Evolutionary conservation across 2,113 vertebrate genomes (phyloP), one percentile per base, ranked within the genome.

Genomic region (Dicrurus megarhynchus): DNA sequence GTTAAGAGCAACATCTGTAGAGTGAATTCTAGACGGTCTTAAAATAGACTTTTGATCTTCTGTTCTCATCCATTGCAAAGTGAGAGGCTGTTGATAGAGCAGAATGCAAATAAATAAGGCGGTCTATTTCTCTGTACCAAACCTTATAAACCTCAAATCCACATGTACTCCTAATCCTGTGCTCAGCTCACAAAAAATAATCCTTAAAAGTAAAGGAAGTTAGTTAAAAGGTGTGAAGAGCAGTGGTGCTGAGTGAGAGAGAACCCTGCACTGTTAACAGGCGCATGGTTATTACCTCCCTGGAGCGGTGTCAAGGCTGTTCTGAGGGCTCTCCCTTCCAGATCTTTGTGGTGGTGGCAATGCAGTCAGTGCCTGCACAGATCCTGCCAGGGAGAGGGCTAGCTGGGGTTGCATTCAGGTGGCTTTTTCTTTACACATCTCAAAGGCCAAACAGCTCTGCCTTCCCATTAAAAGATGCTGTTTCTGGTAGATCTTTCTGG

Each of bases 31-130:
- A 95, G 59, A 71, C 47, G 9, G 52, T 60, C 57, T 89, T 67
- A 87, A 87, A 93, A 71, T 28, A 87, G 87, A 42, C 19, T 94
- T 88, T 89, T 89, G 77, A 78, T 94, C 35, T 82, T 86, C 57
- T 63, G 21, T 93, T 81, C 65, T 85, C 57, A 87, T 60, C 28
- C 30, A 28, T 16, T 84, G 49, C 78, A 56, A 35, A 60, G 61
- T 9, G 55, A 81, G 76, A 89, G 15, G 56, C 78, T 89, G 33
- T 71, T 67, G 52, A 49, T 87, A 16, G 56, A 64, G 39, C 30
- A 87, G 84, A 93, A 92, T 60, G 39, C 24, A 80, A 69, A 86
- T 91, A 44, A 83, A 77, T 59, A 68, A 50, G 30, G 56, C 35
- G 59, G 16, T 22, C 42, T 60, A 0, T n/a, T 84, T 77, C 33